Evolutionary conservation across 1,140 invertebrate species (phyloP).

Genomic region (Fopius arisanus): DNA sequence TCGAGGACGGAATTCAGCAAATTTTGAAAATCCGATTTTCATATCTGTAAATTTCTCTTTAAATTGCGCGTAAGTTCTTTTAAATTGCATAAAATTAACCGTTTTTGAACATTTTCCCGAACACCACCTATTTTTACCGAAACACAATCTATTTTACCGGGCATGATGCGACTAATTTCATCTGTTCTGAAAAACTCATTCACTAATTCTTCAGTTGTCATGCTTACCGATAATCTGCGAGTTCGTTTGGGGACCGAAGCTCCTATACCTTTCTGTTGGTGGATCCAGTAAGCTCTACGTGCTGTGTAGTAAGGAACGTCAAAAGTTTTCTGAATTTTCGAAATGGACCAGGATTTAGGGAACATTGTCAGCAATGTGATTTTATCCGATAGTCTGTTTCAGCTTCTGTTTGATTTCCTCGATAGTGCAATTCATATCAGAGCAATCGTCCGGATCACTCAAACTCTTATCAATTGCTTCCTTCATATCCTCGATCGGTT

Average conservation of each 20-base stretch:
- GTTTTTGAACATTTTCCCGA: neutral
- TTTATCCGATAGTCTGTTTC: neutral
- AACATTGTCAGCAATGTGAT: too few species aligned
- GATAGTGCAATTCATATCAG: neutral
- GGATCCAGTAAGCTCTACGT: neutral
- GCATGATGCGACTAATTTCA: constrained; percentile 15
- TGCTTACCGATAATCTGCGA: neutral
- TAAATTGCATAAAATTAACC: constrained; percentile 15
- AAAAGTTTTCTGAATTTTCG: too few species aligned
- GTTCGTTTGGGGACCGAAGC: too few species aligned
- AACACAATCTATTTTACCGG: constrained; percentile 21
- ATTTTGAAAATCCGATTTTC: constrained; percentile 1
- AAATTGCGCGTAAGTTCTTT: constrained; percentile 6
- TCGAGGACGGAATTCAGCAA: neutral
- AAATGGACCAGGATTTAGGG: too few species aligned
- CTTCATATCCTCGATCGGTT: constrained; percentile 12
- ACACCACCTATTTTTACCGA: constrained; percentile 9
- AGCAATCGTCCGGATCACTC: neutral
- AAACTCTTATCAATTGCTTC: constrained; percentile 13
- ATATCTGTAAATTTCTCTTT: constrained; percentile 12
- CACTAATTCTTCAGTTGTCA: neutral
- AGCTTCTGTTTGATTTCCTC: neutral
- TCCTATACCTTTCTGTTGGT: neutral
- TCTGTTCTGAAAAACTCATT: constrained; percentile 19
- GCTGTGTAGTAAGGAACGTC: too few species aligned